phyloP scores from a whole-genome alignment of 2,888 invertebrate species.

The Mimumesa dahlbomi region DNA sequence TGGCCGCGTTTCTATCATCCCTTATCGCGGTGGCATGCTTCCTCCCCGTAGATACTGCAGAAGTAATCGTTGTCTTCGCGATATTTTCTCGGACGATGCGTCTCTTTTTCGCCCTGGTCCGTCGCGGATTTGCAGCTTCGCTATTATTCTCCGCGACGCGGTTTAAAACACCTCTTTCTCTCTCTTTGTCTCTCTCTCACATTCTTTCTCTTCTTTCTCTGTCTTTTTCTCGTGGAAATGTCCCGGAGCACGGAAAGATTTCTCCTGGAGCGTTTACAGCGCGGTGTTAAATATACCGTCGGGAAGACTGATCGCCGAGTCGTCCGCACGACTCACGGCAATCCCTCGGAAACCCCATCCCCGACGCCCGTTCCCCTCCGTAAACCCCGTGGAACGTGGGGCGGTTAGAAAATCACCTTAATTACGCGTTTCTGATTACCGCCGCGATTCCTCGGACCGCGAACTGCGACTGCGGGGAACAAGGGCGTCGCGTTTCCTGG shows the following conservation, averaged over 20 bases:
- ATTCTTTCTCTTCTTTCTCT: too few species aligned
- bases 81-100: conserved; percentile 48
- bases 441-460: too few species aligned
- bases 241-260: not conserved
- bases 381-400: too few species aligned
- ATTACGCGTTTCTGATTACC: conserved; percentile 48
- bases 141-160: conserved; percentile 37
- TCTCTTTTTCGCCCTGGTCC: conserved; percentile 38
- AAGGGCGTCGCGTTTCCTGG: too few species aligned
- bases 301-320: conserved; percentile 31
- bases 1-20: conserved; percentile 26
- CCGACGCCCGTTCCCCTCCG: not conserved
- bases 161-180: conserved; percentile 14
- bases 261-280: conserved; percentile 32
- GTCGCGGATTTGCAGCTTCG: conserved; percentile 25
- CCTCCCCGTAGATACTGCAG: conserved; percentile 26
- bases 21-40: conserved; percentile 33
- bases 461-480: conserved; percentile 8
- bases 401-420: too few species aligned
- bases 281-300: conserved; percentile 48
- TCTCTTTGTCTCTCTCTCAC: too few species aligned
- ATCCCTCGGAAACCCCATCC: not conserved
- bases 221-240: not conserved
- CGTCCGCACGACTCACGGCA: not conserved
- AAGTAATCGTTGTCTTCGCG: conserved; percentile 50